Conservation (phyloP, 1,140 invertebrate genomes). For the Mizuhopecten yessoensis region DNA sequence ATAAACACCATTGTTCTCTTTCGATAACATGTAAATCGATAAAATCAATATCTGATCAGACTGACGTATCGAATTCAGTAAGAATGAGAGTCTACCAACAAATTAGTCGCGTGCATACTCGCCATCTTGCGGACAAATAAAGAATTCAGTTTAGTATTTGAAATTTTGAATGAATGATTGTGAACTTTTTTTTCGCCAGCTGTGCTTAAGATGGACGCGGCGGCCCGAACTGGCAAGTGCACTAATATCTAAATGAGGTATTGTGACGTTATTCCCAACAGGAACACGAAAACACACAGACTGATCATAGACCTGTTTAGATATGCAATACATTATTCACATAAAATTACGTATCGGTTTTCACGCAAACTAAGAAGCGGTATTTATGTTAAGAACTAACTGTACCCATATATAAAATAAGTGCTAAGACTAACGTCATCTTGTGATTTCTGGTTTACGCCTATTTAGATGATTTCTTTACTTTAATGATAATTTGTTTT, state of each 20-base stretch:
- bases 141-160: not conserved
- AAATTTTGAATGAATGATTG: constrained; percentile 8
- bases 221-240: too few species aligned
- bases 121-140: not conserved
- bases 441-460: too few species aligned
- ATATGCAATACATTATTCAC: too few species aligned
- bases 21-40: constrained; percentile 34
- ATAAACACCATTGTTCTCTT: not conserved
- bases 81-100: not conserved
- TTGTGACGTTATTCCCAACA: too few species aligned
- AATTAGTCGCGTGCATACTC: not conserved
- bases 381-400: too few species aligned
- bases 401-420: too few species aligned
- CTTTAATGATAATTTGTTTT: not conserved
- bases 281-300: too few species aligned
- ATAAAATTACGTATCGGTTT: too few species aligned
- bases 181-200: not conserved
- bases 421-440: too few species aligned
- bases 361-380: too few species aligned
- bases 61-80: not conserved
- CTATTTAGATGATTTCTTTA: too few species aligned
- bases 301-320: too few species aligned
- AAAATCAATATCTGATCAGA: constrained; percentile 18
- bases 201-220: not conserved
- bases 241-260: not conserved